Base-by-base conservation (phyloP, 2,797 vertebrate genomes). In the Artibeus jamaicensis region DNA sequence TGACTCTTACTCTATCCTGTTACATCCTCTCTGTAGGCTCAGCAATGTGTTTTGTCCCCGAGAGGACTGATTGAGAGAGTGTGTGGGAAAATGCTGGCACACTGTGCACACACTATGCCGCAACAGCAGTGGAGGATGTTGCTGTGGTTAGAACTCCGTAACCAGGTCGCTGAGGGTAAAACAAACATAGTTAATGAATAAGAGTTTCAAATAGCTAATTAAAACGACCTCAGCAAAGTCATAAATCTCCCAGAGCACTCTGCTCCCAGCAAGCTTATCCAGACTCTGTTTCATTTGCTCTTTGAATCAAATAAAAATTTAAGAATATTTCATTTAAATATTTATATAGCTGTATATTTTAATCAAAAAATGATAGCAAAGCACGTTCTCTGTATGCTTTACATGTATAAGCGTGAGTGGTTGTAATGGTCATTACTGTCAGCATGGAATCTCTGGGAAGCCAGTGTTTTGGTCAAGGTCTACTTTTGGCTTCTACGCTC, bases 281-380 rank as follows among this genome's bases (percentile, higher is more conserved):
- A 67, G 62, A 26, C 18, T 29, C 19, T 50, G 5, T 68, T 82
- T 70, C 37, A 94, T 6, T 81, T 71, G 37, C 19, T 91, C 53
- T 89, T 94, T 70, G n/a, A 67, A 59, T 91, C 37, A 82, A 82
- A 53, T 65, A 57, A 78, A 78, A 65, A 24, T 32, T 19, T 18
- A 89, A 85, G 42, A 81, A 24, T 65, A 39, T 81, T 92, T 94
- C n/a, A 81, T 85, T 57, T 84, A 92, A 92, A 39, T 57, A 93
- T 82, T 79, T 46, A n/a, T 19, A 89, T 44, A 59, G 65, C 32
- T 94, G 3, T 88, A 7, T 84, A 74, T 88, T 92, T 93, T 83
- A 57, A 87, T 74, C 11, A 83, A 39, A 93, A 93, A 82, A 53
- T 5, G 55, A 55, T 21, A 67, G n/a, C 24, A 81, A 94, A 92